phyloP scores from a whole-genome alignment of 1,140 invertebrate genomes.

The Hyles vespertilio region DNA sequence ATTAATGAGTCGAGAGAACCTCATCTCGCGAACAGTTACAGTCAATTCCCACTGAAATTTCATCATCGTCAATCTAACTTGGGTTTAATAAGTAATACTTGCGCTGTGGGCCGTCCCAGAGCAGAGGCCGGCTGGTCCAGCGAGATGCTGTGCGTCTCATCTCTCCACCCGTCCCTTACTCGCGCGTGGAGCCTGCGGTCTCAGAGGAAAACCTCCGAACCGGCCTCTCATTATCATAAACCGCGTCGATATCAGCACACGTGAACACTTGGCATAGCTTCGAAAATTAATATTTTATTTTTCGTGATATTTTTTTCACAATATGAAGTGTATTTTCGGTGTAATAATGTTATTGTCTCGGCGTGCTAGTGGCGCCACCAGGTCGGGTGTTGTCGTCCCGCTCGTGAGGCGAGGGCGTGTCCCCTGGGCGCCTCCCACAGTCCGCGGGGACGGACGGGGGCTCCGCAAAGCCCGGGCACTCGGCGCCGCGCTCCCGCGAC shows the following conservation, averaged over 20 bases:
- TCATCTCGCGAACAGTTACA: slow-evolving; percentile 63
- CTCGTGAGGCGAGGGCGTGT: slow-evolving; percentile 70
- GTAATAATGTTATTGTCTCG: slow-evolving; percentile 18
- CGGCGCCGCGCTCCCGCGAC: slow-evolving; percentile 70
- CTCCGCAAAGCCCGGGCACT: slow-evolving; percentile 62
- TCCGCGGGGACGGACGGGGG: slow-evolving; percentile 70
- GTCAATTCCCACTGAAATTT: slow-evolving; percentile 74
- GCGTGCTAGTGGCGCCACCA: slow-evolving; percentile 61
- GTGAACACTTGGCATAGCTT: slow-evolving; percentile 5
- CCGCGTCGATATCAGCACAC: slow-evolving; percentile 21
- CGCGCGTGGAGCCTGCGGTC: slow-evolving; percentile 41
- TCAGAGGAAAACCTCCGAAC: slow-evolving; percentile 51
- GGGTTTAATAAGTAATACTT: slow-evolving; percentile 69
- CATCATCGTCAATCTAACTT: slow-evolving; percentile 73
- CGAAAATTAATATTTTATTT: slow-evolving; percentile 23
- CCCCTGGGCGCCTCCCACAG: slow-evolving; percentile 67
- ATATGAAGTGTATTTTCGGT: slow-evolving; percentile 12
- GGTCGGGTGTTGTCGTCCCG: slow-evolving; percentile 52
- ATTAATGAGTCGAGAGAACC: slow-evolving; percentile 64
- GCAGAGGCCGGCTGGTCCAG: slow-evolving; percentile 49
- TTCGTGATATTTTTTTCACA: slow-evolving; percentile 1
- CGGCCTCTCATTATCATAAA: slow-evolving; percentile 41
- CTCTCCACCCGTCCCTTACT: slow-evolving; percentile 53
- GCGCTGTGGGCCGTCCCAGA: slow-evolving; percentile 60
- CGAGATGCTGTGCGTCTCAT: slow-evolving; percentile 62